Evolutionary conservation across 2,113 vertebrate genomes (phyloP).

Genomic region (Clupea harengus): DNA sequence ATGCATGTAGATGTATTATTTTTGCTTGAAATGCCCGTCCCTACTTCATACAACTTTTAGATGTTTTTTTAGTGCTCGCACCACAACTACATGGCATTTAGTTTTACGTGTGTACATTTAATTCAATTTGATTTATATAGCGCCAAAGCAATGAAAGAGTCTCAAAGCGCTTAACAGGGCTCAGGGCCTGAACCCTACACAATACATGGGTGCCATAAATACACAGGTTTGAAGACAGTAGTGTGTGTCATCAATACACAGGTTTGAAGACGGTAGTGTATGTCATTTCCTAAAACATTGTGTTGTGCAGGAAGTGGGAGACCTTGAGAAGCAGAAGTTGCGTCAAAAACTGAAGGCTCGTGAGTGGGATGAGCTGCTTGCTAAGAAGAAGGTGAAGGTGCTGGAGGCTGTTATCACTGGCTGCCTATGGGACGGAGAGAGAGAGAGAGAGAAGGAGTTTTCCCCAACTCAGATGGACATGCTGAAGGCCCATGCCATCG

Average conservation of each 20-base stretch:
- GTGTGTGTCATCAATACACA: background rate
- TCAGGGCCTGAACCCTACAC: too few species aligned
- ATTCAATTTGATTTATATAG: too few species aligned
- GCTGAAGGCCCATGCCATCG: conserved; percentile 76
- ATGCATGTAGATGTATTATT: too few species aligned
- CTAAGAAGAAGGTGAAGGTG: conserved; percentile 85
- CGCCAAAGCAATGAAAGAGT: too few species aligned
- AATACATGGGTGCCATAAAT: too few species aligned
- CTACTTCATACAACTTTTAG: too few species aligned
- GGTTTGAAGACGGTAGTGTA: background rate
- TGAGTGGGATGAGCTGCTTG: conserved; percentile 94
- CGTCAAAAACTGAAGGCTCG: conserved; percentile 90
- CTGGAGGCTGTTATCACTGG: conserved; percentile 83
- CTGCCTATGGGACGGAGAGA: conserved; percentile 79
- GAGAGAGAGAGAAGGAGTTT: background rate
- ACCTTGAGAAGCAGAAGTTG: conserved; percentile 89
- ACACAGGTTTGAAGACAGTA: background rate
- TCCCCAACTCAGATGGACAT: conserved; percentile 51
- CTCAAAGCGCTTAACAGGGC: too few species aligned
- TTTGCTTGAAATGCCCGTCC: too few species aligned
- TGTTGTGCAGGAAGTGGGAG: conserved; percentile 75
- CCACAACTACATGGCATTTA: too few species aligned
- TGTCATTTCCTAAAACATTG: background rate
- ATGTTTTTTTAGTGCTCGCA: too few species aligned
- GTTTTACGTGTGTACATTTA: too few species aligned